Conservation (phyloP, 2,113 vertebrate genomes). For the Plotosus lineatus region DNA sequence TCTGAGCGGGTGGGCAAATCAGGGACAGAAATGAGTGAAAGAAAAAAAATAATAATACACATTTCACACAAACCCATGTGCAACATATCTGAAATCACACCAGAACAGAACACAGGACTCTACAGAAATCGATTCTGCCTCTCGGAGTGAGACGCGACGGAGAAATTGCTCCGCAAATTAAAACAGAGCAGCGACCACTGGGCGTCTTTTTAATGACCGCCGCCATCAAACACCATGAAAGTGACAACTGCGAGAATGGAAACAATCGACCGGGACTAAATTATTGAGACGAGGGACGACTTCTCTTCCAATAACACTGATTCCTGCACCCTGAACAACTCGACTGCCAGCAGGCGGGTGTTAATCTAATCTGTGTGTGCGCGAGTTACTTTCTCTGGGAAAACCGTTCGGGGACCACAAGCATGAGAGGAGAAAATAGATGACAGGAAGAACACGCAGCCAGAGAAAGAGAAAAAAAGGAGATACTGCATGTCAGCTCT, state of each 20-base stretch:
- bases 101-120: not conserved
- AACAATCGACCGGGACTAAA: conserved; percentile 23
- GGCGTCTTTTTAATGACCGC: conserved; percentile 19
- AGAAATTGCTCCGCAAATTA: conserved; percentile 15
- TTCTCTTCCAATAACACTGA: conserved; percentile 24
- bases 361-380: conserved; percentile 3
- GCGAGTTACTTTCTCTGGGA: conserved; percentile 4
- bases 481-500: not conserved
- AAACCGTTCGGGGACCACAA: not conserved
- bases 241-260: not conserved
- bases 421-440: conserved; percentile 3
- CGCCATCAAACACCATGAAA: conserved; percentile 3
- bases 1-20: too few relatives aligned
- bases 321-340: conserved; percentile 13
- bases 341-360: not conserved
- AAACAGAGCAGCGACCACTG: not conserved
- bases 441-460: not conserved
- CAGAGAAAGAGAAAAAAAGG: too few relatives aligned
- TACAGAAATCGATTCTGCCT: not conserved
- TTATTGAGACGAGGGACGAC: conserved; percentile 2
- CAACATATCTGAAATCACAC: not conserved
- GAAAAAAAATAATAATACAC: not conserved
- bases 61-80: not conserved
- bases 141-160: not conserved
- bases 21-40: not conserved